Base-by-base conservation (phyloP, 2,797 vertebrate genomes). In the Gallirallus australis region DNA sequence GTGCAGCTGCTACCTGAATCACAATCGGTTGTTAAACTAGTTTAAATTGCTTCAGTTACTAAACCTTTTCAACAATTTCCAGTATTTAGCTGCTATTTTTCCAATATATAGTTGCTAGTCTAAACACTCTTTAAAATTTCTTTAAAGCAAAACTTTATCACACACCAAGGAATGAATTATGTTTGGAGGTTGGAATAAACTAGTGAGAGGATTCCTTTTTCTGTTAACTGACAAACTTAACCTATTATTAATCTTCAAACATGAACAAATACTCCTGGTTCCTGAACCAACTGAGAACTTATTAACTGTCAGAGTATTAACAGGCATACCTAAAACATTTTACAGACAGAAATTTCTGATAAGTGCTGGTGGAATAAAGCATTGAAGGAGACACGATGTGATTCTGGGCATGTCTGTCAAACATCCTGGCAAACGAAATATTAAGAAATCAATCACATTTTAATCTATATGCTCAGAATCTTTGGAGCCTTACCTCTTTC, bases 231-330 rank as follows among this genome's bases (percentile, higher is more conserved):
- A 78, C 60, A 93, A 94, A 91, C 54, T 86, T 94, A 82, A 70
- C 73, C 57, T 85, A 65, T 85, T 91, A 83, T 90, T 94, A 89
- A 69, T 94, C 94, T 97, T 93, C 90, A 71, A 91, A 93, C 42
- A 60, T 17, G 65, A 92, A 89, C 96, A 96, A 96, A 91, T 63
- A 65, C 59, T 85, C 61, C 70, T 33, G 42, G 65, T 64, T 94
- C 84, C 82, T 90, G 91, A 96, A 95, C 72, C 82, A 90, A 82
- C 75, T n/a, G 77, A 91, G 84, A 95, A 94, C 68, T 93, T 96
- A 91, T 83, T 92, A 97, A 82, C 84, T 94, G 83, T 96, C 93
- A 90, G 48, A 89, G 85, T 61, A 80, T 94, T 96, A 97, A 97
- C 89, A 94, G 92, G 86, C 84, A 89, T 87, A 66, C 61, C 79